phyloP scores from a whole-genome alignment of 2,888 invertebrate species.

The Pandemis heparana region DNA sequence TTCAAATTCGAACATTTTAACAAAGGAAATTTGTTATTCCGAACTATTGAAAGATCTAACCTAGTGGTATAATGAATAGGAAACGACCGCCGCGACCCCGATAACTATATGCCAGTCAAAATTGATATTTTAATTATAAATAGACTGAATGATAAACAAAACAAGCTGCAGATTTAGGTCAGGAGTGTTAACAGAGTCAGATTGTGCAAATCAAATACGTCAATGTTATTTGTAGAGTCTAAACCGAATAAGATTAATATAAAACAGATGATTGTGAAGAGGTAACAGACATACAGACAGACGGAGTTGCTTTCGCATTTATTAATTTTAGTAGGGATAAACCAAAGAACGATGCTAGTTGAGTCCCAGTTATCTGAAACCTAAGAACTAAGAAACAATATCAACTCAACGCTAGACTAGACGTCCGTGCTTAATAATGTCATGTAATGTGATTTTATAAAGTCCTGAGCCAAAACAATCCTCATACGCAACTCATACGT shows the following conservation, averaged over 20 bases:
- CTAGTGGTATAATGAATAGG: neutral
- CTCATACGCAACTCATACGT: neutral
- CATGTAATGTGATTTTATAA: too few species aligned
- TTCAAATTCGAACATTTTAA: neutral
- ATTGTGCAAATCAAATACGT: neutral
- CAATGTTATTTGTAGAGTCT: neutral
- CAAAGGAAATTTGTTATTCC: slow-evolving; percentile 16
- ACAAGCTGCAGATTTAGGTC: neutral
- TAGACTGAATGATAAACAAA: slow-evolving; percentile 1
- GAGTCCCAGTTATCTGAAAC: too few species aligned
- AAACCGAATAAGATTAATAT: neutral
- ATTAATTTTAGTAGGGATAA: too few species aligned
- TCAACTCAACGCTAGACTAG: too few species aligned
- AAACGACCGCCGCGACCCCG: neutral
- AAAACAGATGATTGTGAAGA: neutral
- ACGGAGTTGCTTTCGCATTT: neutral
- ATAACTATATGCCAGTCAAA: neutral
- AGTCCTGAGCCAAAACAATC: neutral
- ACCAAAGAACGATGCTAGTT: too few species aligned
- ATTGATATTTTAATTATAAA: slow-evolving; percentile 7
- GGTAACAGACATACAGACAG: neutral
- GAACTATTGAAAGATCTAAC: neutral
- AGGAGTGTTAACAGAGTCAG: neutral
- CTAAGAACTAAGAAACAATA: too few species aligned
- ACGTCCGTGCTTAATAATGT: too few species aligned